Evolutionary conservation across 2,888 invertebrate genomes (phyloP), one percentile per base, ranked within the genome.

Genomic region (Tenthredo amoena): DNA sequence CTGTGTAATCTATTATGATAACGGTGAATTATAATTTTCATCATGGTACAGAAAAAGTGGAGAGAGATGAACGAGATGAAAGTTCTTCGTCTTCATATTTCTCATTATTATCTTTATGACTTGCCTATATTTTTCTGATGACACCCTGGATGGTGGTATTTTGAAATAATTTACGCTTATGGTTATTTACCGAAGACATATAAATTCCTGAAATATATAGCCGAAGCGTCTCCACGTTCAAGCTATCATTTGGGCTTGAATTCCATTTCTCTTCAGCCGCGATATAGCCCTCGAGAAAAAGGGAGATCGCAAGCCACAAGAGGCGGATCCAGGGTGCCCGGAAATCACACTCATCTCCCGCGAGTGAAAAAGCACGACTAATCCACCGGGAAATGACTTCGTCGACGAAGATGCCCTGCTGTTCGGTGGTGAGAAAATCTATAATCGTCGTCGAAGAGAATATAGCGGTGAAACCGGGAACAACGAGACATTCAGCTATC

Each of bases 331-430:
- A 21, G 18, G 50, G 50, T 77, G 31, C 31, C 77, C 77, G 77
- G 77, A 77, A 77, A 77, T 77, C 77, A 55, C 50, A 77, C 77
- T 77, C 77, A 77, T 77, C 31, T 77, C 77, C 55, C 47, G 77
- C 47, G 55, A 77, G 77, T 47, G 77, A 55, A 77, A 50, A 77
- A 77, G 50, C 77, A 34, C 50, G 55, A 55, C 77, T 55, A 50
- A 77, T 77, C 21, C 31, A 77, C 34, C 77, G 34, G 77, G 77
- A 77, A 77, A 77, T 77, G 47, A 55, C 47, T 77, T 55, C 34
- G 77, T n/a, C 50, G 77, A 31, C 55, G 47, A 26, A 55, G 77
- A 55, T 55, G 55, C 77, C 31, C 34, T 21, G 74, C 47, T 31
- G 72, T 34, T 50, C 18, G 55, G 77, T 55, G 18, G 77, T 77